Base-by-base conservation (phyloP, 2,888 invertebrate species). In the Hemicrepidius hirtus region DNA sequence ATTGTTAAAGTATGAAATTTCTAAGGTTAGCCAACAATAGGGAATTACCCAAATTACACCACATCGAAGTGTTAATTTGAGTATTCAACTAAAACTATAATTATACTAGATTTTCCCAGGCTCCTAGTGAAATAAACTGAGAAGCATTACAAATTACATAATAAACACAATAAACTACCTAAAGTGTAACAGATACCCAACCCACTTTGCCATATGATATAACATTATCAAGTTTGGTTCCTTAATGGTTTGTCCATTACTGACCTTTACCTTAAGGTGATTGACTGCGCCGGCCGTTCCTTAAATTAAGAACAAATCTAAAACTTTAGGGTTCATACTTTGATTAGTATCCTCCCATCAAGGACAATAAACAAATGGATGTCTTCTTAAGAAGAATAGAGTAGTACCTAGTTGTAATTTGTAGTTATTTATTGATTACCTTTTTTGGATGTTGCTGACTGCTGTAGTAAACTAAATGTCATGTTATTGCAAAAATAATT, bases 181-280 rank as follows among this genome's bases (percentile, higher is more conserved):
- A 40, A 40, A 40, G 13, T 40, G n/a, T 40, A 40, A 13, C 40
- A 40, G 40, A 13, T 13, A 40, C 40, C 40, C n/a, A 40, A 13
- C 40, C 40, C n/a, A 40, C 40, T 41, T 41, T 16, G 41, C 41
- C n/a, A 41, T 12, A 16, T 49, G 49, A 49, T 21, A 49, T 49
- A 49, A 49, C 49, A 20, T 41, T 16, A 13, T 1, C n/a, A 13
- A 41, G 13, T 41, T 4, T n/a, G 41, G 5, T 41, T 41, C 16
- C 41, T n/a, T 13, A 3, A 49, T 6, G 21, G 13, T 9, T 3
- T 24, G 49, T 49, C n/a, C n/a, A 49, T 44, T 18, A 49, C 49
- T 49, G 49, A 49, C 49, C 49, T 49, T 49, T 49, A 16, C 49
- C 49, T 49, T 21, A 6, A 49, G 49, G 49, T 49, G 21, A 49